Conservation (phyloP, 2,797 vertebrate species). For the Ptychobarbus kaznakovi region DNA sequence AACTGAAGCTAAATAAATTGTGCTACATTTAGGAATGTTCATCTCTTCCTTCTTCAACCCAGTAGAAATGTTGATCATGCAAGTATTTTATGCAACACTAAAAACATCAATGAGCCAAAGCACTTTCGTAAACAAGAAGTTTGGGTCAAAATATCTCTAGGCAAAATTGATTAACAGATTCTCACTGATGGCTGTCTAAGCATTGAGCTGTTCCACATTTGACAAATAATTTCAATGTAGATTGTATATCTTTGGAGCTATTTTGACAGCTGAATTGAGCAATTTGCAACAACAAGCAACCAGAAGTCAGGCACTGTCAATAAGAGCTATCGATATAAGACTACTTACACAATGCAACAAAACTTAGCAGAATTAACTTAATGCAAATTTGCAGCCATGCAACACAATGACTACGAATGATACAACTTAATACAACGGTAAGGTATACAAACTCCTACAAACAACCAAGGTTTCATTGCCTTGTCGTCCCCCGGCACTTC, state of each 20-base stretch:
- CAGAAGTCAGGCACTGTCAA: neutral
- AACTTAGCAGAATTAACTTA: neutral
- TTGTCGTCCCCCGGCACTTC: neutral
- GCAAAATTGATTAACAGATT: neutral
- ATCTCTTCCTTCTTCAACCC: neutral
- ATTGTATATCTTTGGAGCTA: neutral
- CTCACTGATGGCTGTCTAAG: neutral
- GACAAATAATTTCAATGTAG: conserved; percentile 2
- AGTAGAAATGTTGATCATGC: neutral
- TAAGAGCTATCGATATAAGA: neutral
- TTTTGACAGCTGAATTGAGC: neutral
- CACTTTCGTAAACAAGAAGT: neutral
- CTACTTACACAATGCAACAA: neutral
- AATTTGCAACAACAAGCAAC: conserved; percentile 13
- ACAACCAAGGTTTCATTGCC: neutral
- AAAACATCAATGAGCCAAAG: neutral
- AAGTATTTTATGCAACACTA: neutral
- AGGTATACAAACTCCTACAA: neutral
- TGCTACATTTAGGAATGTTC: neutral
- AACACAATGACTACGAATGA: neutral
- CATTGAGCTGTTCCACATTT: neutral
- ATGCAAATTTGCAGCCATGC: neutral
- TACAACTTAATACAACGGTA: neutral
- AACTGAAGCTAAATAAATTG: neutral
- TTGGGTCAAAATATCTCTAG: neutral